Evolutionary conservation across 2,113 vertebrate genomes (phyloP).

Genomic region (Microcebus murinus): DNA sequence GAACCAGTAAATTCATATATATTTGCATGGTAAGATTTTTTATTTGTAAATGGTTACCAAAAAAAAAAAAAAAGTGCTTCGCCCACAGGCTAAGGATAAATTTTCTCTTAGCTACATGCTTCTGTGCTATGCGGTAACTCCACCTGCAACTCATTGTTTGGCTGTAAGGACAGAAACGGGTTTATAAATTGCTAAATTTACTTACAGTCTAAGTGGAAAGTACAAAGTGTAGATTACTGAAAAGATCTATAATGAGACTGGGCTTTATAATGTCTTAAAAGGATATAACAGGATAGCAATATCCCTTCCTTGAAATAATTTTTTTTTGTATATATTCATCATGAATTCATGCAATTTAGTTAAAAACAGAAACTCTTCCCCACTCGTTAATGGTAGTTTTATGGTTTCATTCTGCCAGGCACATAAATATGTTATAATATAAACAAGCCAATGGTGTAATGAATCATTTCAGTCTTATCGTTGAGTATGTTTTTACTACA

Average conservation of each 20-base stretch:
- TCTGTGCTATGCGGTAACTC: not conserved
- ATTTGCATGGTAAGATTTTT: not conserved
- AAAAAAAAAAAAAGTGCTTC: no score
- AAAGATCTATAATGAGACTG: not conserved
- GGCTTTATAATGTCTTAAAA: slow-evolving; percentile 13
- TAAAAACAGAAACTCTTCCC: slow-evolving; percentile 50
- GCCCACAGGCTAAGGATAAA: not conserved
- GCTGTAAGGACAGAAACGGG: slow-evolving; percentile 7
- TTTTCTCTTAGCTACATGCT: not conserved
- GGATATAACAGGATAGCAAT: not conserved
- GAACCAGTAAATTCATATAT: not conserved
- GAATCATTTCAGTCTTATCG: slow-evolving; percentile 67
- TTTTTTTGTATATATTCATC: not conserved
- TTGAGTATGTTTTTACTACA: slow-evolving; percentile 65
- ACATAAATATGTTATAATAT: slow-evolving; percentile 62
- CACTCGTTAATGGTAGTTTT: slow-evolving; percentile 54
- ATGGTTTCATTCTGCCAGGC: slow-evolving; percentile 66
- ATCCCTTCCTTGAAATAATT: not conserved
- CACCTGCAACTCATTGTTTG: not conserved
- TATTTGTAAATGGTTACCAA: not conserved
- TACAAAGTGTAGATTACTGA: not conserved
- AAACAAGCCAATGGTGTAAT: slow-evolving; percentile 56
- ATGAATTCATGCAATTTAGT: slow-evolving; percentile 48
- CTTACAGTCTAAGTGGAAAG: not conserved
- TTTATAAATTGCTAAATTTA: slow-evolving; percentile 23